Evolutionary conservation across 2,113 vertebrate species (phyloP), one percentile per base, ranked within the genome.

Genomic region (Zapus hudsonius): DNA sequence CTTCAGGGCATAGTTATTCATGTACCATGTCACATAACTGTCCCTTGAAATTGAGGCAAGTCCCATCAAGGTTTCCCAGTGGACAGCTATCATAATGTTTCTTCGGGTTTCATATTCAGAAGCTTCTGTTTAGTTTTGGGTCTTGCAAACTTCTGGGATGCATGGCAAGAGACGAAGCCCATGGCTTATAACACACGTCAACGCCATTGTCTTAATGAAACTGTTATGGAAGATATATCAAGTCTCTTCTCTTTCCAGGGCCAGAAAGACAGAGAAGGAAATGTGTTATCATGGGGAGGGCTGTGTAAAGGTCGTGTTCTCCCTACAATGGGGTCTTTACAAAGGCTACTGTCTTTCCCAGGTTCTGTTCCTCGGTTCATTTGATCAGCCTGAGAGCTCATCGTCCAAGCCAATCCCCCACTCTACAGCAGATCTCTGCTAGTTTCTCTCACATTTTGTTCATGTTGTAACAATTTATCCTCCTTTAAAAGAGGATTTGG

Each of bases 401-500:
- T 66, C 0, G 0, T 33, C 29, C 36, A 80, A 17, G 29, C 47
- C 52, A 13, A 36, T 44, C 66, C 59, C 33, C 67, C 33, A 8
- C 7, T 17, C 31, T 10, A 57, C 17, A 16, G 59, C 3, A 78
- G 40, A n/a, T 7, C 3, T 25, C n/a, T n/a, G n/a, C n/a, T n/a
- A n/a, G n/a, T n/a, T n/a, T n/a, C n/a, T n/a, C 19, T 78, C 73
- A 36, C 10, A 55, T 75, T 59, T 66, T 87, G n/a, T 75, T 74
- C 7, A 36, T 16, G 90, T 61, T 74, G 17, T 66, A 88, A 75
- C 15, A 55, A 72, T 67, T 64, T 40, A 84, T 11, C 29, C 22
- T 22, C 5, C n/a, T n/a, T n/a, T n/a, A n/a, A n/a, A n/a, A n/a
- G n/a, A n/a, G n/a, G n/a, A n/a, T n/a, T n/a, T n/a, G n/a, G n/a